Percentiles rank a stretch among this genome's conserved stretches.
phyloP scores from a whole-genome alignment of 2,797 vertebrate genomes.

The Sardinella longiceps region DNA sequence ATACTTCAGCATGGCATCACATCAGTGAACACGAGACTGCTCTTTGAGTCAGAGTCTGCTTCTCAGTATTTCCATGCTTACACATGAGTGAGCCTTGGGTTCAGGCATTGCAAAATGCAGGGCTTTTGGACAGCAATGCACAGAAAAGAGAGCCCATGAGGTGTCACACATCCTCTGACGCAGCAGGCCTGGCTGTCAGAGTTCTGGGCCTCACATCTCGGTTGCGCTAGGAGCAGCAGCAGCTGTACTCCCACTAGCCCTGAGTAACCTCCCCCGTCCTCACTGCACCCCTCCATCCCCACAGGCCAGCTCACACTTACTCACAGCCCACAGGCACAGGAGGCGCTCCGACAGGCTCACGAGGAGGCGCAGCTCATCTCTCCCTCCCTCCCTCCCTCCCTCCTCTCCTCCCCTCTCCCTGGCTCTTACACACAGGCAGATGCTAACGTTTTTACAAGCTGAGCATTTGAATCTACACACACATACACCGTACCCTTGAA shows the following conservation, averaged over 20 bases:
- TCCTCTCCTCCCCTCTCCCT: not conserved
- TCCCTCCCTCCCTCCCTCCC: not conserved
- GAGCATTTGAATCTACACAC: not conserved
- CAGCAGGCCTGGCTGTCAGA: not conserved
- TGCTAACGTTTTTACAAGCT: not conserved
- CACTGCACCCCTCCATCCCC: not conserved
- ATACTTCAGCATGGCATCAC: too few relatives aligned
- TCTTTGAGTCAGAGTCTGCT: conserved; percentile 7
- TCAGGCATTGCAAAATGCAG: not conserved
- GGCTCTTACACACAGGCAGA: not conserved
- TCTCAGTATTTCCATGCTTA: conserved; percentile 1
- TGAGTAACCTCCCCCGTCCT: not conserved
- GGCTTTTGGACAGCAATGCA: not conserved
- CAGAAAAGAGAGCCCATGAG: not conserved
- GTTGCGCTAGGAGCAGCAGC: not conserved
- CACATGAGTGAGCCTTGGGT: not conserved
- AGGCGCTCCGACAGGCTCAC: not conserved
- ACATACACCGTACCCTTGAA: not conserved
- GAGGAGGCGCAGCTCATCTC: not conserved
- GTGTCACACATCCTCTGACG: not conserved
- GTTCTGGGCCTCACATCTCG: not conserved
- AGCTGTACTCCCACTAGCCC: not conserved
- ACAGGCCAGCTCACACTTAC: not conserved
- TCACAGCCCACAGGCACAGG: not conserved
- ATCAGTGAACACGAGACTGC: not conserved